Base-by-base conservation (phyloP, 2,888 invertebrate genomes). In the Volucella inflata region DNA sequence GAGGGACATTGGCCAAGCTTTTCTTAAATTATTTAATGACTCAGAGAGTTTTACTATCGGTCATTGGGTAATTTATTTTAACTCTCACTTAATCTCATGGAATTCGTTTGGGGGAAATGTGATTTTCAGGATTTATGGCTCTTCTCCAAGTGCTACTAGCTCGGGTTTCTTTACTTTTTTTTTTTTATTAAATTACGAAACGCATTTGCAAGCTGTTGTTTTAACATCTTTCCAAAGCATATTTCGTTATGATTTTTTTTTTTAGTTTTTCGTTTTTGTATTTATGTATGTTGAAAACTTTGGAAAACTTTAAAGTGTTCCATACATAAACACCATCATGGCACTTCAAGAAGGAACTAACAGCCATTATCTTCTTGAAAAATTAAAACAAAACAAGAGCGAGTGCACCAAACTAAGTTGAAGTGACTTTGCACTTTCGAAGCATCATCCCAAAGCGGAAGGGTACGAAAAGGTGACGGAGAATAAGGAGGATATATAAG, bases 401-500 rank as follows among this genome's bases (percentile, higher is more conserved):
- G 51, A 30, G 30, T 30, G 40, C 44, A 62, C 55, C 38, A 42
- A 78, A 64, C 57, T 70, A 40, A 59, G 59, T 59, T 79, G 57
- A 75, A 76, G 75, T 79, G 78, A 75, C 75, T 78, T 68, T 64
- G 64, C 70, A 84, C 44, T 65, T 68, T 64, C 51, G 51, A 46
- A 77, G 60, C 62, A 55, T 55, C 40, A 55, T 16, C 42, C 38
- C 36, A 36, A 72, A 21, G 42, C 12, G 12, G 21, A 2, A 16
- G 36, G 44, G 30, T 6, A 30, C 6, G 30, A 30, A 30, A 30
- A 30, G 30, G 6, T 30, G 30, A 30, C 30, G 30, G 30, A 6
- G 30, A 30, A 30, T 3, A 59, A 51, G 21, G 51, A 60, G 51
- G n/a, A 16, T 65, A 16, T 51, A 65, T 10, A 64, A 83, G 60